Evolutionary conservation across 1,140 invertebrate species (phyloP).

Genomic region (Diachasmimorpha longicaudata): DNA sequence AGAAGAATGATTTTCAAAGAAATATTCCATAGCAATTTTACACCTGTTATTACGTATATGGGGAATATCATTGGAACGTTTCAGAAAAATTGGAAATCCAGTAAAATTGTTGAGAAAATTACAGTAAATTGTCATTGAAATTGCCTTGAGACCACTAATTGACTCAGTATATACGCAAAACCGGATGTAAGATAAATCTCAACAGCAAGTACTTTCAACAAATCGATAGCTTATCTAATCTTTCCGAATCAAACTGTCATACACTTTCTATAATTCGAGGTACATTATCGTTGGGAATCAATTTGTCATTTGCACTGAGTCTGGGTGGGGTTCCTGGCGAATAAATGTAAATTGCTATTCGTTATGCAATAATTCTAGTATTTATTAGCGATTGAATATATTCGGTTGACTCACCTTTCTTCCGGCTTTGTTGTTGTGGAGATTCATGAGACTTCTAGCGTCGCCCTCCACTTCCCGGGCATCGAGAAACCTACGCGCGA

Average conservation of each 20-base stretch:
- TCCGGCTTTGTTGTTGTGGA: slow-evolving; percentile 96
- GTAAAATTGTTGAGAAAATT: slow-evolving; percentile 26
- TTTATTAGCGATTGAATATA: neutral
- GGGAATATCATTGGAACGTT: slow-evolving; percentile 21
- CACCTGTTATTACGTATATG: slow-evolving; percentile 29
- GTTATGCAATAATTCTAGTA: neutral
- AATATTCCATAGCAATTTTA: neutral
- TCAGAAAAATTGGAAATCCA: too few relatives aligned
- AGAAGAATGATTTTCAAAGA: neutral
- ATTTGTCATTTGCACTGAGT: neutral
- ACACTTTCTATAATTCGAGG: neutral
- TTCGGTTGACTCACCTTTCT: slow-evolving; percentile 74
- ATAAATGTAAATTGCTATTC: neutral
- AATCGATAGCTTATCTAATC: neutral
- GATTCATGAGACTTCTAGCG: slow-evolving; percentile 90
- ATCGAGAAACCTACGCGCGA: slow-evolving; percentile 83
- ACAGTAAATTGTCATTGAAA: slow-evolving; percentile 31
- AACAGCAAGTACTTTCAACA: neutral
- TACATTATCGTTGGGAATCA: neutral
- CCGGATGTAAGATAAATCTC: slow-evolving; percentile 17
- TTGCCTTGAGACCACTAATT: slow-evolving; percentile 8
- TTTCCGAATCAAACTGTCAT: neutral
- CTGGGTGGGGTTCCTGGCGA: neutral
- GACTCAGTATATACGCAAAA: neutral
- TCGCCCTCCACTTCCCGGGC: slow-evolving; percentile 83